Conservation (phyloP, 2,113 vertebrate species). For the Pholis gunnellus region DNA sequence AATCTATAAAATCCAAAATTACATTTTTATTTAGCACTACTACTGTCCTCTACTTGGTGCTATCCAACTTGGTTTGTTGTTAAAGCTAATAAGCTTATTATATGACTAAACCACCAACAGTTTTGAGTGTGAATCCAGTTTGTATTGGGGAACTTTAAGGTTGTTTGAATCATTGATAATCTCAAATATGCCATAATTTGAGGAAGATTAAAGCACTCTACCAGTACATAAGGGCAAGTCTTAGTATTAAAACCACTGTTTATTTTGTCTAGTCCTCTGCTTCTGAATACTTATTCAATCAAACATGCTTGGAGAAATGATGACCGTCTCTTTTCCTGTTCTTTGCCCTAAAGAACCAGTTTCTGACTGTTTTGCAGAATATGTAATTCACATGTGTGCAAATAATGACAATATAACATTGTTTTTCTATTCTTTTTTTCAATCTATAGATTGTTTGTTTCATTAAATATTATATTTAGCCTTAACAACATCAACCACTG, state of each 20-base stretch:
- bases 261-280: background rate
- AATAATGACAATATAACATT: background rate
- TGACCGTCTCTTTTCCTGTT: background rate
- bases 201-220: background rate
- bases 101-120: background rate
- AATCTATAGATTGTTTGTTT: background rate
- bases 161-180: slow-evolving; percentile 21
- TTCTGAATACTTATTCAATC: background rate
- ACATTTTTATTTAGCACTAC: background rate
- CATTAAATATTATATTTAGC: background rate
- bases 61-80: background rate
- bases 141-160: background rate
- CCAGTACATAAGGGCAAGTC: background rate
- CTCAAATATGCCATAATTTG: background rate
- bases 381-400: background rate
- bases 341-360: background rate
- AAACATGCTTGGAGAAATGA: background rate
- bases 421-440: background rate
- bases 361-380: background rate
- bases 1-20: background rate
- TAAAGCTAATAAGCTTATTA: background rate
- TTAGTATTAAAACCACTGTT: background rate
- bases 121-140: background rate
- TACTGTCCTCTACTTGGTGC: background rate
- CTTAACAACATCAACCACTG: background rate